Percentiles rank a stretch among this genome's conserved stretches.
phyloP scores from a whole-genome alignment of 2,113 vertebrate species.

The Todiramphus saurophagus region DNA sequence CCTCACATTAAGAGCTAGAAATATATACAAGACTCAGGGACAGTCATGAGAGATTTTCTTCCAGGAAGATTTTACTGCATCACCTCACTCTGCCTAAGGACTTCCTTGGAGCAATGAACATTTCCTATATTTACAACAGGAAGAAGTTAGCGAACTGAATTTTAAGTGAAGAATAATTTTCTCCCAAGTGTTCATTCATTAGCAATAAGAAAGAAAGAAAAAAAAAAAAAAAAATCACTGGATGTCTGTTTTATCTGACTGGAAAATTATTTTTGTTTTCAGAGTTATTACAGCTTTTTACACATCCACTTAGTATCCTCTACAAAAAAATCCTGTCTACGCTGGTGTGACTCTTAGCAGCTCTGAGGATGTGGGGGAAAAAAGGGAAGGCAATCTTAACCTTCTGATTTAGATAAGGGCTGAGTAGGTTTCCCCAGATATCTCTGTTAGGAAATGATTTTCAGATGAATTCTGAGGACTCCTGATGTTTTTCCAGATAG shows the following conservation, averaged over 20 bases:
- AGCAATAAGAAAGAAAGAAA: neutral
- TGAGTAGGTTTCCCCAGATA: neutral
- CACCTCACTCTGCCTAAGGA: neutral
- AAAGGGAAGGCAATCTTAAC: neutral
- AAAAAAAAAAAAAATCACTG: neutral
- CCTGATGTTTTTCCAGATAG: neutral
- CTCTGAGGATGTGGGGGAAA: neutral
- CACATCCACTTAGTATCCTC: neutral
- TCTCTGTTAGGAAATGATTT: neutral
- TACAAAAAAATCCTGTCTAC: neutral
- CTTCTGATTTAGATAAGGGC: neutral
- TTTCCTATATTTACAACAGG: neutral
- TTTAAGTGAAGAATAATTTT: neutral
- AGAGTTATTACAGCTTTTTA: neutral
- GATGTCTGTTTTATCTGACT: neutral
- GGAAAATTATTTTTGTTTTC: neutral
- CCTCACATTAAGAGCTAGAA: neutral
- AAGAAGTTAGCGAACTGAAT: neutral
- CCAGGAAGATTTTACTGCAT: neutral
- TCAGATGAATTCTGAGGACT: neutral
- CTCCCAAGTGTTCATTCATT: neutral
- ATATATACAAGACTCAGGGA: neutral
- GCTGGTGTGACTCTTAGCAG: neutral
- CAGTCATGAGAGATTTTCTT: neutral
- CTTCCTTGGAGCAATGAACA: neutral